Base-by-base conservation (phyloP, 2,888 invertebrate species). In the Eilema caniola region DNA sequence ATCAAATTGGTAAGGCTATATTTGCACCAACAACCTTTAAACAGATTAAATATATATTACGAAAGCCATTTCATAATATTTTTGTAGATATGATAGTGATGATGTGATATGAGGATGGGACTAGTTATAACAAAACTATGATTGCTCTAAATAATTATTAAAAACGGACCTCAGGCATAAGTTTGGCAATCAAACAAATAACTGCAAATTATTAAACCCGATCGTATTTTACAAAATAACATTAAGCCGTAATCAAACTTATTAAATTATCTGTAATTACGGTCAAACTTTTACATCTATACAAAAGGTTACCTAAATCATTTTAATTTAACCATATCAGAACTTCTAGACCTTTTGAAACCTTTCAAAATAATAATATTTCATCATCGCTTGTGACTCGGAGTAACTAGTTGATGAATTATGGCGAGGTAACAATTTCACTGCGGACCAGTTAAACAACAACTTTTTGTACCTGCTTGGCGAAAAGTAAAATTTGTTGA, bases 351-450 rank as follows among this genome's bases (percentile, higher is more conserved):
- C 69, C 60, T 65, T 59, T 11, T 62, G 66, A 57, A 28, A 59
- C 68, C 66, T 70, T 80, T 80, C 67, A 65, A 76, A 76, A 77
- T 67, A 37, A 67, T 70, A 11, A 65, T 28, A 53, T 62, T 62
- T 53, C 61, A 47, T 67, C 24, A 61, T 16, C 47, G 62, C 25
- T 28, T 31, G 62, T 28, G 37, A 59, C 47, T 47, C n/a, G n/a
- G 28, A 47, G 31, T 66, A 66, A 64, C 62, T 37, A 10, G 75
- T 61, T 69, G 60, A 67, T 33, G 61, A 69, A 62, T 67, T 75
- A 70, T 69, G 70, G 74, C 24, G 71, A 75, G 66, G 76, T 67
- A 56, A 62, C 74, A 79, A 72, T 82, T 78, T 83, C 76, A 72
- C 82, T 67, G 59, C 61, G 25, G 8, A 76, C 71, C 71, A 59